Evolutionary conservation across 1,140 invertebrate species (phyloP), one percentile per base, ranked within the genome.

Genomic region (Sminthurides bifidus): DNA sequence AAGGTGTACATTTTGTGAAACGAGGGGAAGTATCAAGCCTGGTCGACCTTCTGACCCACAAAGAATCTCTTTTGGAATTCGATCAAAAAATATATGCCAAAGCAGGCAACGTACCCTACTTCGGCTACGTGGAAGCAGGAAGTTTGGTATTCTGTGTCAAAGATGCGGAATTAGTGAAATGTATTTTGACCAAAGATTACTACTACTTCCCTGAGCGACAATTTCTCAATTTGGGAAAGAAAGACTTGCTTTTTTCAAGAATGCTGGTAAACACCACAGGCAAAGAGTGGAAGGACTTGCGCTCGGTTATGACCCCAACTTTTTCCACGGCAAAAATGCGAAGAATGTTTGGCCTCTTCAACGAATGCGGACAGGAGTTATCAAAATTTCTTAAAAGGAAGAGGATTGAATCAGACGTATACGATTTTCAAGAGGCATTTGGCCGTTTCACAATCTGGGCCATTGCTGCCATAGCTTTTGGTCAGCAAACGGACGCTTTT

Each of bases 391-490:
- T 48, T 23, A 37, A 55, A 6, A 19, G 41, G 0, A 37, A 17
- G 6, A 21, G 21, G 17, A 40, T 41, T 4, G 17, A 43, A 1
- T 27, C 15, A 2, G 48, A 19, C 10, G 33, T 35, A 1, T 29
- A 40, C 8, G 54, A 41, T 26, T 66, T 67, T 24, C 59, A 65
- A n/a, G 56, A 56, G 4, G 35, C 10, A 8, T 55, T 12, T 26
- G 35, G 17, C n/a, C 45, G 29, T 55, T 79, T 74, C 54, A 74
- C 74, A 5, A 77, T 77, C 10, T 77, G 80, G 65, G 72, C 77
- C 4, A 80, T 81, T 33, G 76, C 76, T 3, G 75, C 71, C 3
- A 74, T 74, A 52, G 78, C 75, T 3, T 80, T 76, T 63, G 79
- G 78, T 15, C 48, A 3, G n/a, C 8, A n/a, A n/a, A 35, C 33